Evolutionary conservation across 2,113 vertebrate species (phyloP), one percentile per base, ranked within the genome.

Genomic region (Hypomesus transpacificus): DNA sequence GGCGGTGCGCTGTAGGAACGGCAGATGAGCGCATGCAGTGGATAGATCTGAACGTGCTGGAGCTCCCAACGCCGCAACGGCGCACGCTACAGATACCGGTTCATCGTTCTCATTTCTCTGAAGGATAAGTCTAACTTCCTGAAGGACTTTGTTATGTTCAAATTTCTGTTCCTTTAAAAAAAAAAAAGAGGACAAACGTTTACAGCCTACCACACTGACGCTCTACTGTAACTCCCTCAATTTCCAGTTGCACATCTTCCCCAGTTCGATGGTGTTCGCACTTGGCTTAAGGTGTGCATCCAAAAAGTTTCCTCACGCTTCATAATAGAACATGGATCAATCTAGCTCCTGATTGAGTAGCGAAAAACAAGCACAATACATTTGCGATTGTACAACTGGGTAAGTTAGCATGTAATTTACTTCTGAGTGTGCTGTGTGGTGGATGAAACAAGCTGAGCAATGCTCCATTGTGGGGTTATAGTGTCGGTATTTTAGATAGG

Each of bases 261-360:
- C 1, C 28, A 56, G 77, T 50, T 67, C 31, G 61, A 50, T 54
- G 46, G 65, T 53, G 80, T 63, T 70, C 70, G 5, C 61, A 46
- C 68, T 62, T 66, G 24, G 3, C 50, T 9, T 1, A 26, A 14
- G 68, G 73, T 52, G 73, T 69, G 69, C 75, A 76, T 66, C 54
- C 59, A 92, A 92, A 94, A 96, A 98, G 95, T 96, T 96, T 92
- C 79, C 34, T 75, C 84, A 80, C 86, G 69, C 83, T 54, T 67
- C 75, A 24, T 87, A 74, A 8, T 46, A 82, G 85, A 82, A 65
- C 80, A 87, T 89, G 84, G 90, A 91, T 80, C 89, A 66, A 82
- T 87, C 78, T 28, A 79, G 87, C 87, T 86, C 84, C 85, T 90
- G 91, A 86, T 74, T 74, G 83, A 69, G 73, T 70, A 21, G 79